Percentiles rank a stretch among this genome's conserved stretches.
These are phyloP conservation scores for Phasia obesa DNA, from an alignment of 2,888 invertebrate species.

Conservation along the genomic window DNA sequence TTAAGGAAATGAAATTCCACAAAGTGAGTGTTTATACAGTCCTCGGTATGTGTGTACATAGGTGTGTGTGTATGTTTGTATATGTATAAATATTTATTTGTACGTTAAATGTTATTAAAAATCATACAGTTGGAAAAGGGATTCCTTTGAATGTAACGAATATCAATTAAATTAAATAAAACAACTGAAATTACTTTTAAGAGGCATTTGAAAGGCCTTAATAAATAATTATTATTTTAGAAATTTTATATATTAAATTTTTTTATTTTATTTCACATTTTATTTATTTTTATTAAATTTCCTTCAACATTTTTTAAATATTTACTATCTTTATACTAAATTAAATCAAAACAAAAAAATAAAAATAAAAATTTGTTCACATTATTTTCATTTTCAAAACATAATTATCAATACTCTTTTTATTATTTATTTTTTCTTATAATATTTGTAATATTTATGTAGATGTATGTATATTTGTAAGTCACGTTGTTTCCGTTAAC, in stretches of 20 bases:
- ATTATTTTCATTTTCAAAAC: slow-evolving; percentile 6
- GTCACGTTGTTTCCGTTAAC: slow-evolving; percentile 50
- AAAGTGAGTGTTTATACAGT: not conserved
- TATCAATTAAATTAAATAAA: slow-evolving; percentile 6
- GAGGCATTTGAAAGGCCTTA: not conserved
- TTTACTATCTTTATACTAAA: not conserved
- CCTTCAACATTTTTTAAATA: too few species aligned
- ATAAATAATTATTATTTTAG: slow-evolving; percentile 1
- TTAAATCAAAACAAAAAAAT: not conserved
- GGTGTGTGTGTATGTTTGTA: not conserved
- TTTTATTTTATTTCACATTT: not conserved
- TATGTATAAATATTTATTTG: slow-evolving; percentile 17
- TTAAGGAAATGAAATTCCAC: slow-evolving; percentile 40
- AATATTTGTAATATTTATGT: not conserved
- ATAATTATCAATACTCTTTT: not conserved
- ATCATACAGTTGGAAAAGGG: not conserved
- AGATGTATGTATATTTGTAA: not conserved
- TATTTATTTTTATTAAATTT: slow-evolving; percentile 1
- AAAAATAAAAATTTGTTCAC: slow-evolving; percentile 3
- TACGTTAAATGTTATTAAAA: not conserved
- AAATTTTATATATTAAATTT: slow-evolving; percentile 15
- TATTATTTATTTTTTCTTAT: not conserved
- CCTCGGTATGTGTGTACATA: not conserved
- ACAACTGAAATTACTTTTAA: not conserved
- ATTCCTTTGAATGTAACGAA: slow-evolving; percentile 20